Evolutionary conservation across 2,113 vertebrate genomes (phyloP), one percentile per base, ranked within the genome.

Genomic region (Planiliza haematocheilus): DNA sequence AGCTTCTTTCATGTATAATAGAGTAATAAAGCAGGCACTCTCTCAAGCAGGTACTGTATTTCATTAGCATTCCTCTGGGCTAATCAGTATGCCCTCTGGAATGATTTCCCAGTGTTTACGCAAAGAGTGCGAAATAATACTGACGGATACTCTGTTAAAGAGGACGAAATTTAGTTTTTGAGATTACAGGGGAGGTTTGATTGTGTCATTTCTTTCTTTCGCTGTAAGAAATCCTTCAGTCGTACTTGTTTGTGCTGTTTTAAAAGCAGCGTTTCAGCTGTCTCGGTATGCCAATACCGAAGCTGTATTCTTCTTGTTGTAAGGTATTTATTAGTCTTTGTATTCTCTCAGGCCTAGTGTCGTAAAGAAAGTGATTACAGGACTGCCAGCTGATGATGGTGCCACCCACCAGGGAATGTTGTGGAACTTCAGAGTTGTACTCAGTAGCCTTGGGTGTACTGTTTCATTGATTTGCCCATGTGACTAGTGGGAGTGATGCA

Each of bases 1-100:
- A 55, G 70, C 56, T 81, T 66, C 84, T 89, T 86, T 88, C 82
- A 85, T 88, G 81, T 89, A 85, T 85, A 84, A 88, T 77, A 79
- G 77, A 87, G 65, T 79, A 85, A 86, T 91, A 86, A 91, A 85
- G 55, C 21, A 74, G 52, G 39, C 56, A 68, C 71, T 87, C 79
- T 86, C 66, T 86, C 61, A 85, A 86, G 79, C 79, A 91, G 82
- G 63, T 89, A 74, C 60, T 81, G 50, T 75, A 84, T 87, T 89
- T 86, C 71, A 90, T 91, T 88, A 82, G 59, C 69, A 78, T 69
- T 60, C 46, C 63, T 59, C 10, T 74, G 38, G 81, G 60, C 76
- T 89, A 86, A 91, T 89, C 80, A 87, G 62, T 20, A 72, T 63
- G 63, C 59, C 74, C 73, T 65, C 34, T n/a, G 70, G 63, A 70